A percentile compares a stretch with the other conserved stretches of the same genome.
Conservation (phyloP, 2,888 invertebrate genomes). For the Parnassius glacialis region DNA sequence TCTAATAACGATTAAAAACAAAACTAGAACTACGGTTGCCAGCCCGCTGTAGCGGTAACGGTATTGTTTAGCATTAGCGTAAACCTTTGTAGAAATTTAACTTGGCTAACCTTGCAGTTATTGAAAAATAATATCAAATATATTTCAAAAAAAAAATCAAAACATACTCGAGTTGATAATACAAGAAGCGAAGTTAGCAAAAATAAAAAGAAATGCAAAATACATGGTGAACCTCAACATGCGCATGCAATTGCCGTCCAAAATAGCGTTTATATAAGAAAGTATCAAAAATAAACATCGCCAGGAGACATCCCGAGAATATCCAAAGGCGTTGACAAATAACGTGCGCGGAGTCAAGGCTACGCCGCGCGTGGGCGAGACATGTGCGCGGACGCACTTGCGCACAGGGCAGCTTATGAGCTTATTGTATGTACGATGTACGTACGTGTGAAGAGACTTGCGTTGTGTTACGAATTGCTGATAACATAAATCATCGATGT, state of each 20-base stretch:
- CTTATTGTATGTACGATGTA: neutral
- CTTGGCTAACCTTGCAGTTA: too few relatives aligned
- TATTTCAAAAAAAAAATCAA: too few relatives aligned
- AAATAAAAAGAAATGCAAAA: neutral
- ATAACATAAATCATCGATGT: neutral
- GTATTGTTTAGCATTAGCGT: too few relatives aligned
- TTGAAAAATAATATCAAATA: too few relatives aligned
- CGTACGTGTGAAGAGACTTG: neutral
- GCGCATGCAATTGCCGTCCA: slow-evolving; percentile 13
- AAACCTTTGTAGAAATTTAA: too few relatives aligned
- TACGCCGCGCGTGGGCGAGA: slow-evolving; percentile 20
- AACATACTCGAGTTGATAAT: too few relatives aligned
- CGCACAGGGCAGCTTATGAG: neutral
- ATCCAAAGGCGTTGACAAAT: slow-evolving; percentile 27
- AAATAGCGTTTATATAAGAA: slow-evolving; percentile 15
- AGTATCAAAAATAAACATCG: slow-evolving; percentile 15
- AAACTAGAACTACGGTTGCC: too few relatives aligned
- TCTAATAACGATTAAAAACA: too few relatives aligned
- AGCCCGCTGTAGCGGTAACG: too few relatives aligned
- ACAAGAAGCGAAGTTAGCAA: too few relatives aligned
- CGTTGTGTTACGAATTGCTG: neutral
- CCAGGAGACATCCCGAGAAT: slow-evolving; percentile 16
- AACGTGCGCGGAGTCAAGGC: slow-evolving; percentile 32
- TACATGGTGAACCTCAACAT: neutral
- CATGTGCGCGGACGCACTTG: slow-evolving; percentile 11